phyloP scores from a whole-genome alignment of 1,140 invertebrate species.

The Rhopalosiphum padi region DNA sequence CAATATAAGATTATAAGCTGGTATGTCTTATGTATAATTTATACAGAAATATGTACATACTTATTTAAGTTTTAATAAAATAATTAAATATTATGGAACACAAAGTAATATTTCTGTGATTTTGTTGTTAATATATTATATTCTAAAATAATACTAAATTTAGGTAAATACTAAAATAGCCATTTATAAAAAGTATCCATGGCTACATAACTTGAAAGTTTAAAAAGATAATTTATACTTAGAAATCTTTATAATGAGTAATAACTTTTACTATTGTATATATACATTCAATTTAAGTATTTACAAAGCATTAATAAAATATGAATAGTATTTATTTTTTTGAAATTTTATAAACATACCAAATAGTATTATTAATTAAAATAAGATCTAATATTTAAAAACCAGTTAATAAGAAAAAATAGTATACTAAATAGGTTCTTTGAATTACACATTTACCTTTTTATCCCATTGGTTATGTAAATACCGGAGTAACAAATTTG shows the following conservation, averaged over 20 bases:
- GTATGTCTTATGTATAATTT: background rate
- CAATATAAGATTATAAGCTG: background rate
- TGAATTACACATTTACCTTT: constrained; percentile 51
- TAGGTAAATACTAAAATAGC: background rate
- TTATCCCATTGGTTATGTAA: constrained; percentile 90
- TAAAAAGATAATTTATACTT: too few species aligned
- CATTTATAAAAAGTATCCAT: background rate
- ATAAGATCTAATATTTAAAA: background rate
- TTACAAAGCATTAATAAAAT: too few species aligned
- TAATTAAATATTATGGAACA: background rate
- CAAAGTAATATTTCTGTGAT: background rate
- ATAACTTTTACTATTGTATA: too few species aligned
- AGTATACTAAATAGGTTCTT: background rate
- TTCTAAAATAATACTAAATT: background rate
- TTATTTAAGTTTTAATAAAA: background rate
- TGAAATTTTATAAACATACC: too few species aligned
- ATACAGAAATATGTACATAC: too few species aligned
- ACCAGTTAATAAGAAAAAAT: background rate
- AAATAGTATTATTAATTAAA: background rate
- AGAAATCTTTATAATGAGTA: too few species aligned
- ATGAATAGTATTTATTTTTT: too few species aligned
- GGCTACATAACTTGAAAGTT: background rate
- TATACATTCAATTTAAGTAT: too few species aligned
- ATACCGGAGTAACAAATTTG: constrained; percentile 89
- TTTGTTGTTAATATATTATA: background rate